A percentile compares a stretch with the other conserved stretches of the same genome.
Evolutionary conservation across 35 echinoderm and acorn worm genomes (phyloP).

Genomic region (Apostichopus parvimensis): DNA sequence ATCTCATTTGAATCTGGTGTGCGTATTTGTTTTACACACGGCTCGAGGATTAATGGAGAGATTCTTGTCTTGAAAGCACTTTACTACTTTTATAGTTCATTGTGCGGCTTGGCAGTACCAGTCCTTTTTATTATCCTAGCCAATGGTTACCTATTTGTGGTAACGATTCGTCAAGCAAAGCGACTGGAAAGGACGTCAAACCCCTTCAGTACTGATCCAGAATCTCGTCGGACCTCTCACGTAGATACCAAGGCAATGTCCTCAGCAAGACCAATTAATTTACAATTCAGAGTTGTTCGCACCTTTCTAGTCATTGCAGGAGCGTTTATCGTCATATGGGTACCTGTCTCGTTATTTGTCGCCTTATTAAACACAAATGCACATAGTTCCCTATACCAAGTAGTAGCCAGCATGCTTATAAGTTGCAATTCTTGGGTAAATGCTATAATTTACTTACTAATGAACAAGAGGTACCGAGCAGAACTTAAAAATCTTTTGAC

Average conservation of each 20-base stretch:
- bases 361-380: not conserved
- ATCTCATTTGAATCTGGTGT: not conserved
- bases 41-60: not conserved
- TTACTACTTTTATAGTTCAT: not conserved
- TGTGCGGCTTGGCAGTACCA: not conserved
- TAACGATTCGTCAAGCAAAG: not conserved
- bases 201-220: too few relatives aligned
- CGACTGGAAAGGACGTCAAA: not conserved
- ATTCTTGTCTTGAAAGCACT: not conserved
- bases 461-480: not conserved
- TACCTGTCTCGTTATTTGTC: not conserved
- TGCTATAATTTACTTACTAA: not conserved
- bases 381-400: not conserved
- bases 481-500: not conserved
- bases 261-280: not conserved
- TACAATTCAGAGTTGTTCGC: not conserved
- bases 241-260: too few relatives aligned
- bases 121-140: not conserved
- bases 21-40: not conserved
- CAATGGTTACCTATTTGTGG: not conserved
- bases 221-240: too few relatives aligned
- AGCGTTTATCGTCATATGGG: not conserved
- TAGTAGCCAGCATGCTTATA: not conserved
- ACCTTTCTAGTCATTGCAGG: not conserved
- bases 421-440: not conserved